These are phyloP conservation scores for Chaetophractus vellerosus DNA, from an alignment of 2,797 vertebrate species.

Conservation along the genomic window DNA sequence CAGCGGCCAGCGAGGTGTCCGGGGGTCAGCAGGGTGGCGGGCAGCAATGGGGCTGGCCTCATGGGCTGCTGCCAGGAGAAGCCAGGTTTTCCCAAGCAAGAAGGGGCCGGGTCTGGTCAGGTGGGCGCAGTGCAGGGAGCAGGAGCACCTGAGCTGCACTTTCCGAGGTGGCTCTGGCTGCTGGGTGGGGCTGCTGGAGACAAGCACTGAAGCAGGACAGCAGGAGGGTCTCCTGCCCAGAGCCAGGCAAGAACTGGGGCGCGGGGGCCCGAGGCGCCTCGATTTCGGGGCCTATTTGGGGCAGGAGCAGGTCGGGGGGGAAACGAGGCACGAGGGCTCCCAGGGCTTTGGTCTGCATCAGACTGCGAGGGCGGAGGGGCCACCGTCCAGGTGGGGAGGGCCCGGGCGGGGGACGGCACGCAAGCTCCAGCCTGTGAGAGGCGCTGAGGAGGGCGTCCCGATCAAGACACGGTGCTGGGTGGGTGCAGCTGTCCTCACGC, in stretches of 20 bases:
- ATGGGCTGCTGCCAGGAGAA: too few species aligned
- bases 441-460: background rate
- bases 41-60: background rate
- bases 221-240: fast-evolving
- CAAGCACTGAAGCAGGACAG: background rate
- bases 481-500: background rate
- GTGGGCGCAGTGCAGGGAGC: too few species aligned
- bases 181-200: fast-evolving
- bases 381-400: too few species aligned
- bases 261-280: background rate
- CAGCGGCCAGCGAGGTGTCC: background rate
- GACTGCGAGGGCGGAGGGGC: background rate
- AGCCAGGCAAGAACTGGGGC: background rate
- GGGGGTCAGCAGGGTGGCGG: background rate
- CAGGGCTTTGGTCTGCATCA: background rate
- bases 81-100: background rate
- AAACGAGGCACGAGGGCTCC: fast-evolving
- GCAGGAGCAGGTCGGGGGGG: background rate
- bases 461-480: fast-evolving
- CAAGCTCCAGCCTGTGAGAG: fast-evolving
- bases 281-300: background rate
- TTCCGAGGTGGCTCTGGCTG: background rate
- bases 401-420: too few species aligned
- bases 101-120: background rate
- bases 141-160: background rate